Percentiles rank a stretch among this genome's conserved stretches.
Evolutionary conservation across 2,888 invertebrate genomes (phyloP).

Genomic region (Octonoba sinensis): DNA sequence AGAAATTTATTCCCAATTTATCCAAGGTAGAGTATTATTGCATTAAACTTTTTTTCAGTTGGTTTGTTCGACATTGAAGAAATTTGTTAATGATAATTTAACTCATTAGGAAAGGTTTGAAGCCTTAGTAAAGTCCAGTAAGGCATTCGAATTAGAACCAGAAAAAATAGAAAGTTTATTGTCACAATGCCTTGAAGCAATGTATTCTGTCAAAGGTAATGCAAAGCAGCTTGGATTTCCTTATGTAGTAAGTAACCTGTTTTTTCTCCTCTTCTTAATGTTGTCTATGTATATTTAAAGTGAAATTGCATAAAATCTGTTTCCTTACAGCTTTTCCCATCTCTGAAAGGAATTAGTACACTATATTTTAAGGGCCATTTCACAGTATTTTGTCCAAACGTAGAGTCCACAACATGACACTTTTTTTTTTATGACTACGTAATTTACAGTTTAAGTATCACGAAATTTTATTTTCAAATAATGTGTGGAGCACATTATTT

Average conservation of each 20-base stretch:
- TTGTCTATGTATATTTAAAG: neutral
- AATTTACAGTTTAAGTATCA: too few relatives aligned
- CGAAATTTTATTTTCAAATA: too few relatives aligned
- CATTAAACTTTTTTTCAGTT: neutral
- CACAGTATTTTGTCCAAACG: too few relatives aligned
- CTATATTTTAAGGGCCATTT: too few relatives aligned
- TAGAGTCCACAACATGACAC: too few relatives aligned
- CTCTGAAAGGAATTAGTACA: too few relatives aligned
- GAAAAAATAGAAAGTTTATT: slow-evolving; percentile 18
- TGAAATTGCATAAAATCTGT: neutral
- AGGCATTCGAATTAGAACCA: slow-evolving; percentile 19
- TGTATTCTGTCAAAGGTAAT: slow-evolving; percentile 81
- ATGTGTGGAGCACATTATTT: too few relatives aligned
- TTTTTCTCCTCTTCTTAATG: neutral
- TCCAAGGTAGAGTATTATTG: slow-evolving; percentile 72
- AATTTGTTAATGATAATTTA: neutral
- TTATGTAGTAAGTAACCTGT: slow-evolving; percentile 33
- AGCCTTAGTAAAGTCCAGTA: slow-evolving; percentile 76
- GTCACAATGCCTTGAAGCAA: slow-evolving; percentile 73
- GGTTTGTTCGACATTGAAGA: neutral
- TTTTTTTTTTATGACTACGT: too few relatives aligned
- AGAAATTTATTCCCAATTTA: slow-evolving; percentile 91
- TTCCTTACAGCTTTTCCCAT: too few relatives aligned
- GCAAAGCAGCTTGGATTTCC: slow-evolving; percentile 74
- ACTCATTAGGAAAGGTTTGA: slow-evolving; percentile 77